Evolutionary conservation across 2,888 invertebrate genomes (phyloP).

Genomic region (Agonopterix heracliana): DNA sequence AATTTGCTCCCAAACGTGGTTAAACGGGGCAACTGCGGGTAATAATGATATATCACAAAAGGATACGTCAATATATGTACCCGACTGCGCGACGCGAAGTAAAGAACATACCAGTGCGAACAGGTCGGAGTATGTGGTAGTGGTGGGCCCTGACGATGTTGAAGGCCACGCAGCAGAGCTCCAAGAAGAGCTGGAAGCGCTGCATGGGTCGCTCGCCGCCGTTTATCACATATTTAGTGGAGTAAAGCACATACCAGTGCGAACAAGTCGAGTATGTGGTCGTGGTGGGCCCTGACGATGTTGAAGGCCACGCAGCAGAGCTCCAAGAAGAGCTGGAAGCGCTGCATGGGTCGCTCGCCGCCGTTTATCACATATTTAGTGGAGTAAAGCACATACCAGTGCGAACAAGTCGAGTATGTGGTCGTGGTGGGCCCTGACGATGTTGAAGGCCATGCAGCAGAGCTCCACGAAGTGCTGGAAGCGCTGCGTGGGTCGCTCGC

Average conservation of each 20-base stretch:
- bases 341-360: conserved; percentile 93
- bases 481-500: conserved; percentile 92
- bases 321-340: conserved; percentile 99
- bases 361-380: conserved; percentile 99
- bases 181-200: conserved; percentile 98
- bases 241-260: conserved; percentile 90
- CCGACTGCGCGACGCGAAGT: too few relatives aligned
- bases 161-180: conserved; percentile 97
- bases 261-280: conserved; percentile 92
- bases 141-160: too few relatives aligned
- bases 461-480: conserved; percentile 99
- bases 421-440: conserved; percentile 93
- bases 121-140: conserved; percentile 91
- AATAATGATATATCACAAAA: too few relatives aligned
- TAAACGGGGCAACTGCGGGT: too few relatives aligned
- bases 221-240: conserved; percentile 99
- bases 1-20: too few relatives aligned
- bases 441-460: conserved; percentile 98
- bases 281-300: too few relatives aligned
- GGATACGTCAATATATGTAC: too few relatives aligned
- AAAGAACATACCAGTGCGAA: conserved; percentile 91
- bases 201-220: conserved; percentile 95
- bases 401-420: conserved; percentile 93
- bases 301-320: conserved; percentile 97
- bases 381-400: conserved; percentile 78